phyloP scores from a whole-genome alignment of 2,888 invertebrate genomes.

The Folsomia candida region DNA sequence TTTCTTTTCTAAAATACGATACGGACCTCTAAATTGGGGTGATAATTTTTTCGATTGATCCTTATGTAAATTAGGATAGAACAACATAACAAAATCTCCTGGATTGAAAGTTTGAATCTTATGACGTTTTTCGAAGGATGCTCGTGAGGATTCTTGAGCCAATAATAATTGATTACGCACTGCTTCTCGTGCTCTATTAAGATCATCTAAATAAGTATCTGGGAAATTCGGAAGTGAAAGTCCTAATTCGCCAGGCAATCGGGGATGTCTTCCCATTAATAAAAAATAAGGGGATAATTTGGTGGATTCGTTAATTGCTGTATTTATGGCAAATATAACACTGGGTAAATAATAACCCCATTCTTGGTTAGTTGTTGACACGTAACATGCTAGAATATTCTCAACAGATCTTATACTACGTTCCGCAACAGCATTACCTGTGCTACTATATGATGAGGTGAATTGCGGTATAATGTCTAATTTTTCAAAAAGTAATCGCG shows the following conservation, averaged over 20 bases:
- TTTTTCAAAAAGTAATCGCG: background rate
- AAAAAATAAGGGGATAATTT: background rate
- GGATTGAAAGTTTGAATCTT: background rate
- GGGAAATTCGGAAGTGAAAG: background rate
- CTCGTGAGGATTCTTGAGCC: background rate
- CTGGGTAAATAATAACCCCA: background rate
- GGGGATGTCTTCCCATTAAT: background rate
- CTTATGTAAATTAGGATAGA: background rate
- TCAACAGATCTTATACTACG: background rate
- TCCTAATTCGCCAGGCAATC: background rate
- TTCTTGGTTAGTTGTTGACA: background rate
- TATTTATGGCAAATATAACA: background rate
- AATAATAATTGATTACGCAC: background rate
- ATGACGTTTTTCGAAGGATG: background rate
- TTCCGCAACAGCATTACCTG: background rate
- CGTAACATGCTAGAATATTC: background rate
- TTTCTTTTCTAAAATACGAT: background rate
- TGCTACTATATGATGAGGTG: background rate
- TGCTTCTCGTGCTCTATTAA: background rate
- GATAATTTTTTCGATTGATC: background rate
- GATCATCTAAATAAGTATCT: background rate
- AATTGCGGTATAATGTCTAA: background rate
- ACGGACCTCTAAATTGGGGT: background rate
- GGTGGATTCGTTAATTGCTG: background rate
- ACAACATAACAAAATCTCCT: background rate